Base-by-base conservation (phyloP, 2,797 vertebrate species). In the Taeniopygia guttata region DNA sequence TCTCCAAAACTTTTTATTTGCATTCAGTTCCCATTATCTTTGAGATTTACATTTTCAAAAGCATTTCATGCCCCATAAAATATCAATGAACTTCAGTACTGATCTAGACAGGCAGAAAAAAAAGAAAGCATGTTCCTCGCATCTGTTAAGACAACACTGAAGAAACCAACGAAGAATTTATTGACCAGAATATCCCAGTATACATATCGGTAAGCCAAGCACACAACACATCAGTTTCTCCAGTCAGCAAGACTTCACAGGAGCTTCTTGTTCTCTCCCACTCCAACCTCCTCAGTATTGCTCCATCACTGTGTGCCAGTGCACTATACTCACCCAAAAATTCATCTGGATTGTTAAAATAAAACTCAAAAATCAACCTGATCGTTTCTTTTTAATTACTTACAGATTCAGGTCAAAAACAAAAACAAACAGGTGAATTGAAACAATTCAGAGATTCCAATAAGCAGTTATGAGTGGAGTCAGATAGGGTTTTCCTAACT, bases 161-260 rank as follows among this genome's bases (percentile, higher is more conserved):
- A 79, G 51, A 93, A 96, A n/a, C 7, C 46, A 62, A 26, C 0
- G 0, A 46, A 66, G 26, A 46, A 42, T 55, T 70, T 40, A 64
- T 26, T 68, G 58, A 63, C 26, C 52, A 52, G 34, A 87, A 60
- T 5, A 59, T 10, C 34, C 13, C 42, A 9, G 18, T 4, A 16
- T 22, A 55, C 16, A 64, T 21, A 22, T 1, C 0, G 12, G 15
- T 9, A 59, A 76, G 42, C 3, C 1, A 52, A 80, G 64, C 2
- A 1, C 59, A n/a, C 5, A 3, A 1, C 46, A 40, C 7, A 3
- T 2, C 5, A 1, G 19, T 23, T 82, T 72, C 22, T 62, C 40
- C 55, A 64, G 43, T 10, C 60, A 83, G 9, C 29, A 59, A 70
- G 29, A 40, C n/a, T 59, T 89, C 30, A 36, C 43, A 52, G 23